Base-by-base conservation (phyloP, 2,113 vertebrate genomes). In the Oncorhynchus masou region DNA sequence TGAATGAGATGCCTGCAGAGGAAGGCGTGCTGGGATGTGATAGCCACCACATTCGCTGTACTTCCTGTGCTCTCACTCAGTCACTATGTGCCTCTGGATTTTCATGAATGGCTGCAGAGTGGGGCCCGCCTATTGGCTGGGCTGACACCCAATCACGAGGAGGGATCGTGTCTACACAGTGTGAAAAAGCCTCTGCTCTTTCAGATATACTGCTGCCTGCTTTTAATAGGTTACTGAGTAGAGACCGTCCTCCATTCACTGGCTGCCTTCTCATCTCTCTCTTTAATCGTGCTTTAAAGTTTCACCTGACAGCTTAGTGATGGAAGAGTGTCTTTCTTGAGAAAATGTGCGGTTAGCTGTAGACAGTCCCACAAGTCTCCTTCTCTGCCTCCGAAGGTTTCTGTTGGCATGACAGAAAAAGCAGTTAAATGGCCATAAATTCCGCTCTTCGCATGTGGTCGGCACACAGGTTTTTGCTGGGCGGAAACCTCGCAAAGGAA, bases 61-160 rank as follows among this genome's bases (percentile, higher is more conserved):
- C 83, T 86, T 90, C 90, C 88, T 87, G 84, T 87, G 87, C 84
- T 81, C 83, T 86, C 82, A 85, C 81, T 77, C 85, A 83, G 84
- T 88, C 83, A 83, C 69, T 74, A 68, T 48, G 67, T 72, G 81
- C 82, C 77, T 86, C 83, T 82, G 79, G 80, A 91, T 93, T 89
- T 90, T 93, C 89, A 91, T 92, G 93, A 95, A 94, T 92, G 93
- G 89, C 81, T 79, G 68, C 57, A 78, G 78, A 76, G 77, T 81
- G 76, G 70, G 76, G 76, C 24, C 49, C 15, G 0, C 24, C 22
- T 78, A 94, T 95, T 94, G 94, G 94, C 83, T 72, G 74, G 7
- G 60, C 2, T 13, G 16, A 1, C 12, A 15, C 1, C 94, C 92
- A 95, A 94, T 94, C 90, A 90, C 81, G 80, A 22, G 59, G 25